Percentiles rank a stretch among this genome's conserved stretches.
phyloP scores from a whole-genome alignment of 2,797 vertebrate species.

The Phoxinus dragarum region DNA sequence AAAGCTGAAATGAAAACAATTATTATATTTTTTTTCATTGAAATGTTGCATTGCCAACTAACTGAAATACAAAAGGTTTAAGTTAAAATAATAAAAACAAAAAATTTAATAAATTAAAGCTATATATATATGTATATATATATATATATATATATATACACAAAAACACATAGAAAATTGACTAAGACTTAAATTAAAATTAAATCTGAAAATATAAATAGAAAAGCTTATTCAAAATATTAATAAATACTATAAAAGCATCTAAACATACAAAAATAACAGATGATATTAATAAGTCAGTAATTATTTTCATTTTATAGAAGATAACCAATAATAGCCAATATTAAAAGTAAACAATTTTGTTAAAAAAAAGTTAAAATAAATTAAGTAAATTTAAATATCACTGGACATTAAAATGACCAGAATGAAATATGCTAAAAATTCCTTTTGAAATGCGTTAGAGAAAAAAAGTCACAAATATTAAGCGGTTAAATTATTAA shows the following conservation, averaged over 20 bases:
- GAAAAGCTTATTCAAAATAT: not conserved
- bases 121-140: not conserved
- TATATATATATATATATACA: not conserved
- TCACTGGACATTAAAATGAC: not conserved
- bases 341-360: not conserved
- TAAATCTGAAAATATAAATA: not conserved
- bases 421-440: not conserved
- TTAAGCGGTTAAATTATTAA: not conserved
- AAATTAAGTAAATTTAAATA: not conserved
- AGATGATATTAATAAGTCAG: not conserved
- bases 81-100: not conserved
- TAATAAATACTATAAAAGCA: not conserved
- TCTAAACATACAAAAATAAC: not conserved
- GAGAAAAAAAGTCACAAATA: not conserved
- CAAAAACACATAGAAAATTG: not conserved
- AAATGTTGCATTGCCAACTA: too few species aligned
- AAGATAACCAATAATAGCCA: not conserved
- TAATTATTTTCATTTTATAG: not conserved
- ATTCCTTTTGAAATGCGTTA: not conserved
- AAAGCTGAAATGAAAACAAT: too few species aligned
- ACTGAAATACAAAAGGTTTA: not conserved
- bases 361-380: not conserved
- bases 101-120: not conserved
- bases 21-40: too few species aligned
- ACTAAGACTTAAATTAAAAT: not conserved